Evolutionary conservation across 2,113 vertebrate genomes (phyloP).

Genomic region (Micronycteris hirsuta): DNA sequence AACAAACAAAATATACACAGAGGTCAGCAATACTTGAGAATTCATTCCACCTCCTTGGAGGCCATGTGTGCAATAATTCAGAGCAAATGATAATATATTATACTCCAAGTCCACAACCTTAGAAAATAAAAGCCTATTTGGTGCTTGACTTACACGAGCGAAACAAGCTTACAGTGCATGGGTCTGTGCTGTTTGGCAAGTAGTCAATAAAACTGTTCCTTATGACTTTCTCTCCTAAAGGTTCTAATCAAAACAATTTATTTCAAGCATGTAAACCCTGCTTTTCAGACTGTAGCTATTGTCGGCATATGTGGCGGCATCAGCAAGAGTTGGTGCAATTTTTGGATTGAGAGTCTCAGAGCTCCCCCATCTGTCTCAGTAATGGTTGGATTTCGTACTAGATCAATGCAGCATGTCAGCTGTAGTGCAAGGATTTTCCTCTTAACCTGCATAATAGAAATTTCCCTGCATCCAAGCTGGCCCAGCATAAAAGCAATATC

Average conservation of each 20-base stretch:
- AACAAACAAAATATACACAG: neutral
- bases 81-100: constrained; percentile 76
- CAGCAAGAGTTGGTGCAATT: constrained; percentile 31
- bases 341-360: constrained; percentile 81
- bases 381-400: constrained; percentile 73
- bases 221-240: constrained; percentile 87
- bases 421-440: constrained; percentile 41
- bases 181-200: constrained; percentile 82
- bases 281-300: constrained; percentile 79
- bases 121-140: constrained; percentile 79
- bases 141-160: constrained; percentile 81
- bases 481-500: constrained; percentile 22
- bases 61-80: constrained; percentile 70
- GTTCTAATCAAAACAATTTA: constrained; percentile 89
- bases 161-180: constrained; percentile 81
- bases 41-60: constrained; percentile 56
- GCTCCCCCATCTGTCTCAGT: constrained; percentile 85
- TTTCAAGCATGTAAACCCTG: constrained; percentile 84
- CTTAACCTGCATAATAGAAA: constrained; percentile 55
- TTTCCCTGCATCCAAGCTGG: constrained; percentile 47
- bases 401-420: constrained; percentile 75
- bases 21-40: constrained; percentile 67
- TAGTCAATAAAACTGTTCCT: constrained; percentile 85
- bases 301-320: constrained; percentile 71
- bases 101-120: constrained; percentile 73